Evolutionary conservation across 2,113 vertebrate genomes (phyloP).

Genomic region (Neomonachus schauinslandi): DNA sequence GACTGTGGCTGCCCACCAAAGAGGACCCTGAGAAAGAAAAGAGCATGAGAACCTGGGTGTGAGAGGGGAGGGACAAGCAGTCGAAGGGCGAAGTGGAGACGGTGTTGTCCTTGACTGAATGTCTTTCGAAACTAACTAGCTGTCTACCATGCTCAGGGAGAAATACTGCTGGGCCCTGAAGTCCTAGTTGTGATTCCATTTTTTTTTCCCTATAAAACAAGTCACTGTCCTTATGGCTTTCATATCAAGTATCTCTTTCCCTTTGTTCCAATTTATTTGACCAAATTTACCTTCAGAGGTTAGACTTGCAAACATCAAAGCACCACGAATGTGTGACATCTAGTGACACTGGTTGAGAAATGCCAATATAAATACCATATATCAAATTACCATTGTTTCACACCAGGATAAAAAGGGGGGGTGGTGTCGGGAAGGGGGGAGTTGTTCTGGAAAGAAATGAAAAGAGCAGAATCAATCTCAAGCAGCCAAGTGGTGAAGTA

Average conservation of each 20-base stretch:
- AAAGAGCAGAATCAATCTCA: constrained; percentile 89
- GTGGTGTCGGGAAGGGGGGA: constrained; percentile 39
- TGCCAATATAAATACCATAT: constrained; percentile 92
- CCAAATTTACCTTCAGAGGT: constrained; percentile 80
- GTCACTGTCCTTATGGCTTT: constrained; percentile 82
- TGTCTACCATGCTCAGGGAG: constrained; percentile 75
- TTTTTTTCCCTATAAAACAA: constrained; percentile 72
- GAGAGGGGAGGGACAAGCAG: constrained; percentile 38
- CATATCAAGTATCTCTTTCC: constrained; percentile 81
- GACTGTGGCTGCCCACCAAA: constrained; percentile 61
- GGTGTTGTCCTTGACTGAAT: constrained; percentile 68
- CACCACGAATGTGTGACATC: constrained; percentile 88
- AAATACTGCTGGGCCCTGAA: constrained; percentile 69
- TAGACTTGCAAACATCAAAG: constrained; percentile 85
- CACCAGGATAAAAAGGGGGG: constrained; percentile 86
- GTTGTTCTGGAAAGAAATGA: constrained; percentile 78
- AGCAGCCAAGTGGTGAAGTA: constrained; percentile 89
- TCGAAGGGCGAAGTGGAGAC: constrained; percentile 42
- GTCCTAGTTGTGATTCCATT: constrained; percentile 74
- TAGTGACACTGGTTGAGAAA: constrained; percentile 88
- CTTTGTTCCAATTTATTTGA: constrained; percentile 82
- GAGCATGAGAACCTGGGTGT: constrained; percentile 66
- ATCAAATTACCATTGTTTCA: constrained; percentile 91
- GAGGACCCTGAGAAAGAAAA: constrained; percentile 82
- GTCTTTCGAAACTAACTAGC: constrained; percentile 80